phyloP scores from a whole-genome alignment of 1,140 invertebrate genomes.

The Drosophila navojoa region DNA sequence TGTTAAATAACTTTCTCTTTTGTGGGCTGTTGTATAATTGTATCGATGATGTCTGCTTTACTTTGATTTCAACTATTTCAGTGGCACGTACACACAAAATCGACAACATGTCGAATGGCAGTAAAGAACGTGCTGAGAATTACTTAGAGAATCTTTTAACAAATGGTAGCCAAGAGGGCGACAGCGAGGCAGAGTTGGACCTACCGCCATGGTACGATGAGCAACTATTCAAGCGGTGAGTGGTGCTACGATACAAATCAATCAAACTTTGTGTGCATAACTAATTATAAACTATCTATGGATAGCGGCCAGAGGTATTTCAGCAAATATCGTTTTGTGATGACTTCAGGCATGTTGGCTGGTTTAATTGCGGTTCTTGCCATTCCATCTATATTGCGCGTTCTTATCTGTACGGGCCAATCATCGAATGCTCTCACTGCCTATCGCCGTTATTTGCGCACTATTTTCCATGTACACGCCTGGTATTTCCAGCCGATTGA shows the following conservation, averaged over 20 bases:
- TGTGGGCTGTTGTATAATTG: constrained; percentile 14
- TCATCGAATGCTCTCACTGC: constrained; percentile 87
- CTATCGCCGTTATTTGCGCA: constrained; percentile 90
- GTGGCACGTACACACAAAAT: constrained; percentile 45
- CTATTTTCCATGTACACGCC: constrained; percentile 88
- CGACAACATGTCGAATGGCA: constrained; percentile 29
- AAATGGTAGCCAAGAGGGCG: constrained; percentile 71
- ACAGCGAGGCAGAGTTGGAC: constrained; percentile 71
- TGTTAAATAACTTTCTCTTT: constrained; percentile 34
- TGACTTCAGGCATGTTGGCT: constrained; percentile 86
- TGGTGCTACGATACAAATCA: constrained; percentile 34
- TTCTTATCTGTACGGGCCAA: constrained; percentile 88
- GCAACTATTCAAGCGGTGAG: constrained; percentile 85
- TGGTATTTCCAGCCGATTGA: constrained; percentile 89
- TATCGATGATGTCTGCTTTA: constrained; percentile 3
- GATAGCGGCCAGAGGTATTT: constrained; percentile 88
- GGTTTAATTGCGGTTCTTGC: constrained; percentile 87
- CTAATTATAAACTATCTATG: background rate
- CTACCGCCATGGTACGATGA: constrained; percentile 86
- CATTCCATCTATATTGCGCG: constrained; percentile 87
- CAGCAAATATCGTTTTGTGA: constrained; percentile 85
- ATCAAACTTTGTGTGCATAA: background rate
- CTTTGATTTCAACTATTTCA: constrained; percentile 32
- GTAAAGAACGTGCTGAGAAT: constrained; percentile 19
- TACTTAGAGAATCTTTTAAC: constrained; percentile 70